These are phyloP conservation scores for Charanyca ferruginea DNA, from an alignment of 2,888 invertebrate genomes.

Conservation along the genomic window DNA sequence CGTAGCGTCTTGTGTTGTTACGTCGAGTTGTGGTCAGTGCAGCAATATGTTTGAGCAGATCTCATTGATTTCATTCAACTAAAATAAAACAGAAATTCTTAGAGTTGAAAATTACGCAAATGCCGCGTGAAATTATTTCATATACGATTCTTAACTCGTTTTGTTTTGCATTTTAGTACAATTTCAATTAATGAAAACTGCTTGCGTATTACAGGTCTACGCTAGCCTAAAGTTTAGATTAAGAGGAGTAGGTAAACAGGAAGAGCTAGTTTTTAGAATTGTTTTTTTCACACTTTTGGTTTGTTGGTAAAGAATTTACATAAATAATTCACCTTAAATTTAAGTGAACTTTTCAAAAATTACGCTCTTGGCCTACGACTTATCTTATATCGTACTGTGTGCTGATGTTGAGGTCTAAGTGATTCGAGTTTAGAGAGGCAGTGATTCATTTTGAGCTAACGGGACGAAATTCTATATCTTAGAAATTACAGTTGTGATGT, in stretches of 20 bases:
- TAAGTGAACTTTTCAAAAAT: background rate
- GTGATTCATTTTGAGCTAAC: slow-evolving; percentile 46
- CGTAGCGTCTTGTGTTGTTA: slow-evolving; percentile 7
- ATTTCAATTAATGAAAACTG: background rate
- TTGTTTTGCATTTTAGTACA: background rate
- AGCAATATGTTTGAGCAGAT: background rate
- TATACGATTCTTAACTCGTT: background rate
- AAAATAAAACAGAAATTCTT: background rate
- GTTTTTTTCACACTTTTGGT: background rate
- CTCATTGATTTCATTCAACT: background rate
- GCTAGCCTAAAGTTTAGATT: no score
- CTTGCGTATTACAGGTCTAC: no score
- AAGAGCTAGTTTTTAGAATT: background rate
- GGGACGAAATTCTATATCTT: slow-evolving; percentile 58
- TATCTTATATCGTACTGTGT: slow-evolving; percentile 21
- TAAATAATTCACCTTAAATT: background rate
- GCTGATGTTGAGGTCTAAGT: slow-evolving; percentile 1
- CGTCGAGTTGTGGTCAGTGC: no score
- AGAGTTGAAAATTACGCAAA: background rate
- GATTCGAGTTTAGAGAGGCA: slow-evolving; percentile 2
- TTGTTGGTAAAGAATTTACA: background rate
- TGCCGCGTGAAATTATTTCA: no score
- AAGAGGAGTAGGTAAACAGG: background rate
- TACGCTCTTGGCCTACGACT: background rate
- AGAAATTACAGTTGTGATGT: slow-evolving; percentile 60